Percentiles rank a stretch among this genome's conserved stretches.
Conservation (phyloP, 2,113 vertebrate species). For the Cheirogaleus medius region DNA sequence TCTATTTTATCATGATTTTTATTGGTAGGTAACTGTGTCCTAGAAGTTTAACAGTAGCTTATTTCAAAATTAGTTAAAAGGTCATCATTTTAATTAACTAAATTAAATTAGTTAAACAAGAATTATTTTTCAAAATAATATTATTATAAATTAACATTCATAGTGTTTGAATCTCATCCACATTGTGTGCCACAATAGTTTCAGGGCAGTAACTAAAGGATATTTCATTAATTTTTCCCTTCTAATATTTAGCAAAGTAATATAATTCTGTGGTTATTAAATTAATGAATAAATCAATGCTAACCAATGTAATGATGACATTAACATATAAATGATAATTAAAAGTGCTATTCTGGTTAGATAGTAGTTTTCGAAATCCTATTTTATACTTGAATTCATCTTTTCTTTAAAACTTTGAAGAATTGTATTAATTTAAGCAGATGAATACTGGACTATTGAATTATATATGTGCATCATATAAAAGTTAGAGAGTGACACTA, state of each 20-base stretch:
- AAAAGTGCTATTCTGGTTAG: neutral
- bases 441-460: neutral
- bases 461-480: neutral
- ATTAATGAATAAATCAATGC: neutral
- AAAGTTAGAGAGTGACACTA: neutral
- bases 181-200: neutral
- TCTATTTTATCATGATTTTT: neutral
- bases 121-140: constrained; percentile 16
- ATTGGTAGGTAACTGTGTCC: neutral
- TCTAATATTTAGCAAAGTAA: neutral
- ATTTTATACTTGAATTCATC: neutral
- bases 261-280: neutral
- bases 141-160: neutral
- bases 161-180: neutral
- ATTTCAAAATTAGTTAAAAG: neutral
- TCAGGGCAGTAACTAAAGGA: neutral
- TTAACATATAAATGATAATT: neutral
- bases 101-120: neutral
- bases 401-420: neutral
- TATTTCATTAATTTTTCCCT: neutral
- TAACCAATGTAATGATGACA: neutral
- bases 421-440: neutral
- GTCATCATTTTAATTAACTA: neutral
- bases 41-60: neutral
- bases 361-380: neutral